Evolutionary conservation across 2,797 vertebrate genomes (phyloP).

Genomic region (Channa striata): DNA sequence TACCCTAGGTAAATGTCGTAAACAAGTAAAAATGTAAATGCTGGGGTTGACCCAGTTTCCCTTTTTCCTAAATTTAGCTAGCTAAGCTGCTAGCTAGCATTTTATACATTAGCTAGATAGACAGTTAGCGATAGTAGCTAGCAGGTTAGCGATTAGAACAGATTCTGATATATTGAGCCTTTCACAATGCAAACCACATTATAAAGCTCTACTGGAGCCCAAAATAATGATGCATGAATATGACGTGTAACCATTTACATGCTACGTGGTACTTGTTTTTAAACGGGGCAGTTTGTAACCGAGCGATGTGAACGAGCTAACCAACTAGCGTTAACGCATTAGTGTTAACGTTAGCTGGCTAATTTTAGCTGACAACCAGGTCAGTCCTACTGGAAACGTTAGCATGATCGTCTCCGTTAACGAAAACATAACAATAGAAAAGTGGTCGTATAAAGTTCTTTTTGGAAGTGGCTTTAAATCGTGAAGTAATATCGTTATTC

Average conservation of each 20-base stretch:
- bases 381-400: constrained; percentile 29
- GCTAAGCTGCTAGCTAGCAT: constrained; percentile 81
- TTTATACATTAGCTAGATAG: constrained; percentile 77
- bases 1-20: constrained; percentile 84
- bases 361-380: constrained; percentile 69
- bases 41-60: constrained; percentile 80
- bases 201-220: constrained; percentile 47
- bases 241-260: constrained; percentile 33
- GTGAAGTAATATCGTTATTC: not conserved
- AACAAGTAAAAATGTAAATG: constrained; percentile 71
- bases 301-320: constrained; percentile 73
- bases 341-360: constrained; percentile 65
- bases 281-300: constrained; percentile 51
- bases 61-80: constrained; percentile 80
- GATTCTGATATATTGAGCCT: constrained; percentile 51
- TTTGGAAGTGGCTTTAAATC: not conserved
- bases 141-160: constrained; percentile 66
- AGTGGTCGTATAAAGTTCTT: not conserved
- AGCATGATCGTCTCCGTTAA: constrained; percentile 15
- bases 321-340: constrained; percentile 54
- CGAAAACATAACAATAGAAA: not conserved
- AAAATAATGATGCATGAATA: constrained; percentile 62
- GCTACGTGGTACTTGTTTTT: constrained; percentile 45
- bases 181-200: constrained; percentile 60
- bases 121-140: constrained; percentile 75